Percentiles rank a stretch among this genome's conserved stretches.
Evolutionary conservation across 2,888 invertebrate species (phyloP).

Genomic region (Agonopterix heracliana): DNA sequence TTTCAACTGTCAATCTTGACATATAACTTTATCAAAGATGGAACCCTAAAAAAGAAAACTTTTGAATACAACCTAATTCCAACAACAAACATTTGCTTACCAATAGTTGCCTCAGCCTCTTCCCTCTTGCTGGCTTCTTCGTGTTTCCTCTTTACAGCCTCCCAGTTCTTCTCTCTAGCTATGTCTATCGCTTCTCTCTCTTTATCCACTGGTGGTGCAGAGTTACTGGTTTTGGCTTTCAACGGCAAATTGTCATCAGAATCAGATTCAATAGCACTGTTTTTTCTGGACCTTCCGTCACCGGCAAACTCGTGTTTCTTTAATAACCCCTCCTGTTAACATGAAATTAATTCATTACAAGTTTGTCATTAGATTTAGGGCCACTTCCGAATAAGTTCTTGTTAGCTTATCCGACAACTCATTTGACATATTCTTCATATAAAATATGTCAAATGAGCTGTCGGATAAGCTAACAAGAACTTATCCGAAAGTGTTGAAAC

Average conservation of each 20-base stretch:
- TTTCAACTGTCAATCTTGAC: no score
- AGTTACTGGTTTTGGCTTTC: constrained; percentile 51
- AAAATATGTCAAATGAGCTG: no score
- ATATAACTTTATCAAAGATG: no score
- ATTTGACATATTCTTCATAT: no score
- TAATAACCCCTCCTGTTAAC: constrained; percentile 57
- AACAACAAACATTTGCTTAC: constrained; percentile 25
- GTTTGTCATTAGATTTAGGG: neutral
- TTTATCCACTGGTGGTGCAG: constrained; percentile 56
- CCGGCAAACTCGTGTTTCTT: constrained; percentile 60
- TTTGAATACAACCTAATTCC: neutral
- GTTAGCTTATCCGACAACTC: no score
- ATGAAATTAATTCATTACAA: neutral
- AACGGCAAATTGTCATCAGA: constrained; percentile 67
- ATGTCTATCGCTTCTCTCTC: constrained; percentile 71
- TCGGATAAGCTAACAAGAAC: no score
- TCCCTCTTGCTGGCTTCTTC: constrained; percentile 72
- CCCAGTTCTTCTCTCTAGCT: constrained; percentile 74
- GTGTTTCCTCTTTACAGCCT: constrained; percentile 72
- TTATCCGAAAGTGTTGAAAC: no score
- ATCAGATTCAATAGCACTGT: constrained; percentile 64
- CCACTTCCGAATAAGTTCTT: no score
- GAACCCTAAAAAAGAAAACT: neutral
- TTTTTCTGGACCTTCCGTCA: constrained; percentile 57
- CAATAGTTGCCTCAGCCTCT: constrained; percentile 65